phyloP scores from a whole-genome alignment of 1,140 invertebrate genomes.

The Pteromalus puparum region DNA sequence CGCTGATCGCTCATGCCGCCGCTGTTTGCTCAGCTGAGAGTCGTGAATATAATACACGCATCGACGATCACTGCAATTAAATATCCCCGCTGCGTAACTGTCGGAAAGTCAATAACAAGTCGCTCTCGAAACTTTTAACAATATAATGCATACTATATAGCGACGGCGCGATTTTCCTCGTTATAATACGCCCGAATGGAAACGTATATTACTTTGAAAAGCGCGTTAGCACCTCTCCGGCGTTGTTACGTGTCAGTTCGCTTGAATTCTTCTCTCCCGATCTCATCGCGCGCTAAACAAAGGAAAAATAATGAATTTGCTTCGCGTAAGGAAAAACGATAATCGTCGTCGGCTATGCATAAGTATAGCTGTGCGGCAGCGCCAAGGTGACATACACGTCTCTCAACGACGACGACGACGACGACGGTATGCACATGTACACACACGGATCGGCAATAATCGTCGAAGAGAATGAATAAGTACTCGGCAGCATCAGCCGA shows the following conservation, averaged over 20 bases:
- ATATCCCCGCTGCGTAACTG: background rate
- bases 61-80: background rate
- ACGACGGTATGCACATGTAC: background rate
- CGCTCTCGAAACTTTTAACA: no score
- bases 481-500: slow-evolving; percentile 40
- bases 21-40: background rate
- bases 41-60: background rate
- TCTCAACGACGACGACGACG: no score
- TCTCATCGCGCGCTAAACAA: background rate
- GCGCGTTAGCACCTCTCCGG: background rate
- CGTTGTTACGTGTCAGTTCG: background rate
- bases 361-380: background rate
- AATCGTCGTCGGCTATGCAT: background rate
- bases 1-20: no score
- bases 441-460: slow-evolving; percentile 49
- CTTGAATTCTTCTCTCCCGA: background rate
- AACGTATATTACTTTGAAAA: background rate
- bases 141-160: no score
- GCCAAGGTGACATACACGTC: slow-evolving; percentile 51
- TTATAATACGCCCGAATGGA: no score
- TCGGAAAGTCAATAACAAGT: no score
- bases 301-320: background rate
- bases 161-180: background rate
- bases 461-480: slow-evolving; percentile 65
- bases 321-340: slow-evolving; percentile 8